Evolutionary conservation across 2,888 invertebrate species (phyloP).

Genomic region (Boloria euphrosyne): DNA sequence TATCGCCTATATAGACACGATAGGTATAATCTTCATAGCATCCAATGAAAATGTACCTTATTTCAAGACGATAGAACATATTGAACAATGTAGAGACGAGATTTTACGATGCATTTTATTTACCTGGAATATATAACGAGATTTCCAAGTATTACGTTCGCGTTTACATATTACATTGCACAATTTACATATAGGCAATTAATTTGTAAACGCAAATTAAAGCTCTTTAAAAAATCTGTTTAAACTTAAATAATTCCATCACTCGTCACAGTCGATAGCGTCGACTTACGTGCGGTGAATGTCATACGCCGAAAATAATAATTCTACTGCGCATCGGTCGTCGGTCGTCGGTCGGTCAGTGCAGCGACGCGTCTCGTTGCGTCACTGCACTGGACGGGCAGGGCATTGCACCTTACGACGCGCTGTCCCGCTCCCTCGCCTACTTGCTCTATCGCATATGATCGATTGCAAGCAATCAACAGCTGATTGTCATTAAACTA

Average conservation of each 20-base stretch:
- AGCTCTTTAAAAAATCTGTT: constrained; percentile 1
- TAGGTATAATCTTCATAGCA: constrained; percentile 6
- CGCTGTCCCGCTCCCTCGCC: constrained; percentile 47
- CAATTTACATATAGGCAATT: background rate
- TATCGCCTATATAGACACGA: constrained; percentile 46
- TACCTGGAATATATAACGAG: constrained; percentile 51
- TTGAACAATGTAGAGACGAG: background rate
- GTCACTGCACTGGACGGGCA: constrained; percentile 71
- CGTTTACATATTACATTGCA: background rate
- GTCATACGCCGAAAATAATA: constrained; percentile 75
- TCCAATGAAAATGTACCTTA: constrained; percentile 17
- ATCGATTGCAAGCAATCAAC: constrained; percentile 68
- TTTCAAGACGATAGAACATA: constrained; percentile 4
- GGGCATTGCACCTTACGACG: constrained; percentile 76
- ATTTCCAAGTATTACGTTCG: background rate
- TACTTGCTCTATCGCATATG: constrained; percentile 50
- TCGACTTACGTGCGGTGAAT: constrained; percentile 64
- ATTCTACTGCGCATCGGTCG: constrained; percentile 50
- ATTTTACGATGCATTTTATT: constrained; percentile 33
- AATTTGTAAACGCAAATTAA: background rate
- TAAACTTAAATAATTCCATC: constrained; percentile 49
- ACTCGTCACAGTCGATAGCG: constrained; percentile 59
- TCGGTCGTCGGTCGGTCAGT: constrained; percentile 65
- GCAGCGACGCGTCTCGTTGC: constrained; percentile 70
- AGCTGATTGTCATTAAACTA: constrained; percentile 65